Base-by-base conservation (phyloP, 2,113 vertebrate genomes). In the Podarcis cretensis region DNA sequence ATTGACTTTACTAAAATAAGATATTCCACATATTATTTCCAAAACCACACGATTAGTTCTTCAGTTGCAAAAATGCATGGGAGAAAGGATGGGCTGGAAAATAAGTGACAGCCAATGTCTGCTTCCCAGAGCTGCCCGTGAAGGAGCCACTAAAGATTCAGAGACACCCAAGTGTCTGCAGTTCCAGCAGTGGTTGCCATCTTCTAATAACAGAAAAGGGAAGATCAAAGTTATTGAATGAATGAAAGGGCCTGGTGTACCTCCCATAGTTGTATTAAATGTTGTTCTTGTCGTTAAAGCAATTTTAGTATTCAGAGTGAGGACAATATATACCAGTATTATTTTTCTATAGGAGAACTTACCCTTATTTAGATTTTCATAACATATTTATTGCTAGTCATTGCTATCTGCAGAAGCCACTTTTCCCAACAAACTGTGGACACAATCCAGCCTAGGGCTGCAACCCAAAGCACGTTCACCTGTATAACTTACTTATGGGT, bases 1-100 rank as follows among this genome's bases (percentile, higher is more conserved):
- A 76, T 21, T 57, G 89, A 86, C 92, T 40, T 87, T 63, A 71
- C 30, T 68, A 65, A 78, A 89, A 43, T 73, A 86, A 77, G 37
- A 92, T 68, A 90, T 79, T 4, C 43, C 43, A 48, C 43, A 48
- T 9, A 81, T 84, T 13, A 75, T n/a, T 89, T 83, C 84, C 82
- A 68, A 88, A 48, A 9, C 43, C 43, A 48, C 43, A 48, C 43
- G 2, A 48, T 9, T 2, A 59, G 12, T 54, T 74, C n/a, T 14
- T 32, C 10, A 25, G 32, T 48, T 9, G 77, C 30, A 40, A 78
- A 14, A 14, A 78, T 78, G 27, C 12, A 78, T 78, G 40, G 43
- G 20, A 25, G 3, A 32, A 30, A 32, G 14, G 4, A 48, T 14
- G 21, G 40, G 76, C 14, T 77, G 23, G 76, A 6, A 79, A 79